phyloP scores from a whole-genome alignment of 2,113 vertebrate genomes.

The Thamnaconus septentrionalis region DNA sequence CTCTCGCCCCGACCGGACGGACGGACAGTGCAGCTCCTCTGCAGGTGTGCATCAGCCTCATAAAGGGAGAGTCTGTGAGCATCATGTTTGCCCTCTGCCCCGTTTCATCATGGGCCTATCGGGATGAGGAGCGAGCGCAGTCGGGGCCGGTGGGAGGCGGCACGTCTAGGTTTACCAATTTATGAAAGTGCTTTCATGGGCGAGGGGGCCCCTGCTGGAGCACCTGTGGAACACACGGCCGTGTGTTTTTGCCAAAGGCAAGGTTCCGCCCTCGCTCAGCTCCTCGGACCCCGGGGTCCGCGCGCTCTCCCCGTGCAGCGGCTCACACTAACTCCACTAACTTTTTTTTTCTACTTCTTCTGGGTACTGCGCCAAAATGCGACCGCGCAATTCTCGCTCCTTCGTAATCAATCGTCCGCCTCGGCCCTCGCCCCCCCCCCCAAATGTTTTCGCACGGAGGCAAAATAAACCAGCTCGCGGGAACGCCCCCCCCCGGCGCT shows the following conservation, averaged over 20 bases:
- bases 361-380: slow-evolving; percentile 15
- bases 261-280: slow-evolving; percentile 45
- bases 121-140: slow-evolving; percentile 64
- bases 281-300: slow-evolving; percentile 23
- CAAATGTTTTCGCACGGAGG: slow-evolving; percentile 68
- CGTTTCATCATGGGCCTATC: slow-evolving; percentile 67
- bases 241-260: slow-evolving; percentile 56
- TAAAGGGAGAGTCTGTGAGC: slow-evolving; percentile 74
- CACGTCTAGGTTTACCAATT: slow-evolving; percentile 70
- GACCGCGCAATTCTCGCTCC: slow-evolving; percentile 40
- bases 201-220: slow-evolving; percentile 31
- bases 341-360: slow-evolving; percentile 42
- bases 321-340: slow-evolving; percentile 38
- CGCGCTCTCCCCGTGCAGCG: slow-evolving; percentile 16
- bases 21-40: slow-evolving; percentile 47
- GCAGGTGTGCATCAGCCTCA: slow-evolving; percentile 70
- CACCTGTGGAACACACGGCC: slow-evolving; percentile 54
- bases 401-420: slow-evolving; percentile 34
- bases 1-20: slow-evolving; percentile 2
- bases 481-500: slow-evolving; percentile 33
- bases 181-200: slow-evolving; percentile 76
- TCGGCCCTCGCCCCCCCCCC: slow-evolving; percentile 30
- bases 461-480: slow-evolving; percentile 60
- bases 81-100: slow-evolving; percentile 60
- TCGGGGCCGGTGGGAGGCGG: slow-evolving; percentile 32